Evolutionary conservation across 2,888 invertebrate genomes (phyloP).

Genomic region (Macrostomum cliftonense): DNA sequence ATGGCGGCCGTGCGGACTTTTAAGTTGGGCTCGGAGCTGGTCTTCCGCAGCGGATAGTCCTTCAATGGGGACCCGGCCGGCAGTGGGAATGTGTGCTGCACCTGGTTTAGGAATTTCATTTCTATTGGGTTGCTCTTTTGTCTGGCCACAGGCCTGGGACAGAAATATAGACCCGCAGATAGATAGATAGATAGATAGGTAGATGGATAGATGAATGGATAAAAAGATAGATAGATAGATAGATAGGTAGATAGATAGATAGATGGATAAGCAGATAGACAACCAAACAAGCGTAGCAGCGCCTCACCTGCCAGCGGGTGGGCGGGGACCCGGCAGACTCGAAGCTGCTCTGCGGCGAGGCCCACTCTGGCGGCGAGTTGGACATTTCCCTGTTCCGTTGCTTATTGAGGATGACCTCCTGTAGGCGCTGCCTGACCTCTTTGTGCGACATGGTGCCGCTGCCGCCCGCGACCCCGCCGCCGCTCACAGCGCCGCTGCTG

Average conservation of each 20-base stretch:
- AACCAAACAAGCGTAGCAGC: too few species aligned
- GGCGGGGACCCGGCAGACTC: conserved; percentile 7
- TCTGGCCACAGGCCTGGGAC: too few species aligned
- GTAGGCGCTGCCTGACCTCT: conserved; percentile 82
- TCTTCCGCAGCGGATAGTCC: conserved; percentile 12
- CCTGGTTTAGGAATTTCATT: not conserved
- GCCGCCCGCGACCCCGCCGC: not conserved
- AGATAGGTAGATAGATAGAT: too few species aligned
- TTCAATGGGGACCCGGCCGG: conserved; percentile 4
- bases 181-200: too few species aligned
- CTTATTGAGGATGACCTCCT: conserved; percentile 55
- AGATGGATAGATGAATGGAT: too few species aligned
- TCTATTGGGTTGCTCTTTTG: too few species aligned
- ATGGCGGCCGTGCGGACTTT: conserved; percentile 42
- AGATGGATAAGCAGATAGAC: too few species aligned
- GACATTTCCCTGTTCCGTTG: conserved; percentile 34
- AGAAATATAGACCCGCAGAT: too few species aligned
- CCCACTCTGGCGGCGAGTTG: conserved; percentile 45
- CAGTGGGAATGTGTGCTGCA: conserved; percentile 9
- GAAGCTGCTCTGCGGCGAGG: conserved; percentile 10
- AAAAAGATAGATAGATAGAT: too few species aligned
- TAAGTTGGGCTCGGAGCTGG: conserved; percentile 83
- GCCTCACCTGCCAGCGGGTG: not conserved
- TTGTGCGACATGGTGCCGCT: conserved; percentile 48
- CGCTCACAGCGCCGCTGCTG: too few species aligned